Base-by-base conservation (phyloP, 2,888 invertebrate genomes). In the Apamea monoglypha region DNA sequence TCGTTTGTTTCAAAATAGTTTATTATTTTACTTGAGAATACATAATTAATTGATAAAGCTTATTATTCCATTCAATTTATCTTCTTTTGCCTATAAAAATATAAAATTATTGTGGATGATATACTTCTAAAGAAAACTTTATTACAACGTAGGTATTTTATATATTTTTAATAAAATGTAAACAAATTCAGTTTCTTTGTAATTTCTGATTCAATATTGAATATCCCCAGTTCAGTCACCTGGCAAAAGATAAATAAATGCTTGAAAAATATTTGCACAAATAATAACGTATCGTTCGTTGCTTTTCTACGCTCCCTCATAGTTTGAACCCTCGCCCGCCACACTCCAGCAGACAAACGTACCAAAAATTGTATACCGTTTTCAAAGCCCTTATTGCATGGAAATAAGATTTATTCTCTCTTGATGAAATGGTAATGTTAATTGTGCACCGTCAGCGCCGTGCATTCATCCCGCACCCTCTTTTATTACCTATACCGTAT, bases 391-490 rank as follows among this genome's bases (percentile, higher is more conserved):
- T 91, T 95, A 93, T 88, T 80, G 16, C 83, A 63, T 80, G n/a
- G 76, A 10, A 61, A 91, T 94, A 96, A 88, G 91, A 92, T 82
- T 84, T 88, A 92, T 91, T 92, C 90, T 94, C 66, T 81, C 80
- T 80, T 86, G 88, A 80, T 78, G 73, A 66, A 74, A 61, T 82
- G 63, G 71, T 76, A 74, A 82, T 87, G 87, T 76, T 86, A 85
- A 92, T 91, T 88, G 88, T 90, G 90, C 91, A 85, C 84, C 90
- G 92, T 91, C 93, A 93, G 92, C 94, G 90, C 67, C 94, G 94
- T 94, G 94, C 95, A 95, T 96, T 95, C 95, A 94, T 94, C 92
- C 93, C 92, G 93, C 96, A 96, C 96, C 96, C 96, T 94, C 93
- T 92, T 94, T 94, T 95, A 96, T 95, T 95, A 93, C 94, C 94